These are phyloP conservation scores for Melangyna quadrimaculata DNA, from an alignment of 2,888 invertebrate genomes.

Conservation along the genomic window DNA sequence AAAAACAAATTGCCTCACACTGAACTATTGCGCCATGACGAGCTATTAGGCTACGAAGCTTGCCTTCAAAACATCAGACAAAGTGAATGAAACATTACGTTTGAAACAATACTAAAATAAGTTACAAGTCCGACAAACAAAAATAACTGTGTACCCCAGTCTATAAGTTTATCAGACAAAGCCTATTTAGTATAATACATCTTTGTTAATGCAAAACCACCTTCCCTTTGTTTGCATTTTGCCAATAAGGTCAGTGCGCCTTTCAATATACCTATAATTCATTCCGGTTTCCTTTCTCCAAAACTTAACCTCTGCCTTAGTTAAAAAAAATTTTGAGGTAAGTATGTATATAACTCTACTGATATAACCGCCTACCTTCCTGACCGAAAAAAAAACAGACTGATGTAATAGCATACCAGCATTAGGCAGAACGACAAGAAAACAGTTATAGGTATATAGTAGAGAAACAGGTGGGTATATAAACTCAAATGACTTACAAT, in stretches of 20 bases:
- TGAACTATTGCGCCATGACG: too few relatives aligned
- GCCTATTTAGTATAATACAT: background rate
- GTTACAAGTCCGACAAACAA: background rate
- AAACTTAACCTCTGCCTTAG: background rate
- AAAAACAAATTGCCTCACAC: too few relatives aligned
- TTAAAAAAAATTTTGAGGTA: too few relatives aligned
- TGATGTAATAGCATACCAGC: slow-evolving; percentile 49
- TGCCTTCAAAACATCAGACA: too few relatives aligned
- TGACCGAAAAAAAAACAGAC: slow-evolving; percentile 17
- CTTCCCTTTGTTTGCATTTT: slow-evolving; percentile 13
- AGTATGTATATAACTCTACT: slow-evolving; percentile 30
- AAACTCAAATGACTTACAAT: slow-evolving; percentile 51
- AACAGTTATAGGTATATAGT: background rate
- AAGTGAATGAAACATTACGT: too few relatives aligned
- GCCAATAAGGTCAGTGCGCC: slow-evolving; percentile 47
- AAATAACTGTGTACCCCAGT: background rate
- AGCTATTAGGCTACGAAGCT: too few relatives aligned
- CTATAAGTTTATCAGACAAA: background rate
- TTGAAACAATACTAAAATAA: too few relatives aligned
- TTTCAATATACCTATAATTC: background rate
- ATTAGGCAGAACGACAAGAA: slow-evolving; percentile 25
- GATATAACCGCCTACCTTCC: slow-evolving; percentile 56
- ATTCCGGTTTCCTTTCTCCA: slow-evolving; percentile 46
- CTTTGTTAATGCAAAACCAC: background rate
- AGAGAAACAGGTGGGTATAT: background rate